Evolutionary conservation across 1,140 invertebrate genomes (phyloP).

Genomic region (Drosophila tristis): DNA sequence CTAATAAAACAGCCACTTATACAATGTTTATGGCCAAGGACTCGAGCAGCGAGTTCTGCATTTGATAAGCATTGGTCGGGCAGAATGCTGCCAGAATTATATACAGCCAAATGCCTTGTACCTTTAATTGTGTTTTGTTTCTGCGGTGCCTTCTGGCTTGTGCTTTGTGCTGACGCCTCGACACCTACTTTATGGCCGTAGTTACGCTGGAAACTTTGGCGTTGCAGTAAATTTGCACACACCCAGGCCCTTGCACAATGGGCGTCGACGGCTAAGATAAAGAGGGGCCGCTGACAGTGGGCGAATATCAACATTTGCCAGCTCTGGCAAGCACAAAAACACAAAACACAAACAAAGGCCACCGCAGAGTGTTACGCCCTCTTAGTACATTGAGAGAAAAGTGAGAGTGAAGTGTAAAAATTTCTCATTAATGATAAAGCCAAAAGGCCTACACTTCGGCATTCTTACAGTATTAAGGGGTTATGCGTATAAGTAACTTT

Average conservation of each 20-base stretch:
- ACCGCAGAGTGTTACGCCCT: constrained; percentile 41
- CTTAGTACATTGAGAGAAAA: constrained; percentile 7
- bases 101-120: constrained; percentile 7
- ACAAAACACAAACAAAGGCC: constrained; percentile 6
- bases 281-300: constrained; percentile 31
- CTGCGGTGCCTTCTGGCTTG: constrained; percentile 25
- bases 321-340: constrained; percentile 24
- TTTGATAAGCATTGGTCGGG: constrained; percentile 42
- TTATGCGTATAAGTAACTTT: too few relatives aligned
- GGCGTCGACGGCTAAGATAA: constrained; percentile 47
- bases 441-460: too few relatives aligned
- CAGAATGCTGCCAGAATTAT: constrained; percentile 32
- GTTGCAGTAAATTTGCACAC: constrained; percentile 63
- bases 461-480: too few relatives aligned
- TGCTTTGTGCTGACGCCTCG: constrained; percentile 48
- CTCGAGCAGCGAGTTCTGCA: constrained; percentile 7
- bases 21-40: constrained; percentile 26
- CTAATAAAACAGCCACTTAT: constrained; percentile 40
- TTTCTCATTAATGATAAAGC: too few relatives aligned
- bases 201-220: constrained; percentile 68
- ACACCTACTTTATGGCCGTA: constrained; percentile 52
- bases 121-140: constrained; percentile 48
- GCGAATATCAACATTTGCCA: constrained; percentile 42
- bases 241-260: constrained; percentile 32
- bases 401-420: too few relatives aligned